Conservation (phyloP, 2,797 vertebrate genomes). For the Acrocephalus scirpaceus region DNA sequence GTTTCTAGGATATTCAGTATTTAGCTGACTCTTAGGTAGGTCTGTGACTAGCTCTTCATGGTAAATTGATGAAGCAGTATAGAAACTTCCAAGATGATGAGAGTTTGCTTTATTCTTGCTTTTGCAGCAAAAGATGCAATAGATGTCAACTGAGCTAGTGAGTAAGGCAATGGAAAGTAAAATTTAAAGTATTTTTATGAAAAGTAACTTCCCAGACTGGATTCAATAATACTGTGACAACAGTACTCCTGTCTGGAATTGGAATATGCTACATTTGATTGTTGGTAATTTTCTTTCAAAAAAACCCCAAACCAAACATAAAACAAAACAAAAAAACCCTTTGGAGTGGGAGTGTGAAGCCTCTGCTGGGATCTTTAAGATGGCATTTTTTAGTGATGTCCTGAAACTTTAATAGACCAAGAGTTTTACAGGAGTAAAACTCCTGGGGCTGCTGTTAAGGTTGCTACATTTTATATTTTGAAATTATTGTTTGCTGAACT, state of each 20-base stretch:
- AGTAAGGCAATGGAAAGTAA: neutral
- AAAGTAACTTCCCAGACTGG: neutral
- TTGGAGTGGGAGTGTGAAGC: neutral
- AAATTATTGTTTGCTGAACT: neutral
- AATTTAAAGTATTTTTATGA: neutral
- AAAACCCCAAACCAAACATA: rapidly evolving
- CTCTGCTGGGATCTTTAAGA: neutral
- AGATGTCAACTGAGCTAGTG: neutral
- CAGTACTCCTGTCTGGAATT: neutral
- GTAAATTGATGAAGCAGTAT: neutral
- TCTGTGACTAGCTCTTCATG: neutral
- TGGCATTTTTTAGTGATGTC: neutral
- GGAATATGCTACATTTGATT: neutral
- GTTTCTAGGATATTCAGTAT: neutral
- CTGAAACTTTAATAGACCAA: neutral
- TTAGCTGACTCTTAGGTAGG: neutral
- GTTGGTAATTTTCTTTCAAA: neutral
- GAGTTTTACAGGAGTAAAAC: neutral
- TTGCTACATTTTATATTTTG: neutral
- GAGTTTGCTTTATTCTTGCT: neutral
- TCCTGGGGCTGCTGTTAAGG: neutral
- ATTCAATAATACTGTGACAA: neutral
- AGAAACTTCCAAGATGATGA: neutral
- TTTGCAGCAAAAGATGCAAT: neutral
- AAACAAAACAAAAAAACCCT: rapidly evolving